These are phyloP conservation scores for Coenobita brevimanus DNA, from an alignment of 1,140 invertebrate genomes.

Conservation along the genomic window DNA sequence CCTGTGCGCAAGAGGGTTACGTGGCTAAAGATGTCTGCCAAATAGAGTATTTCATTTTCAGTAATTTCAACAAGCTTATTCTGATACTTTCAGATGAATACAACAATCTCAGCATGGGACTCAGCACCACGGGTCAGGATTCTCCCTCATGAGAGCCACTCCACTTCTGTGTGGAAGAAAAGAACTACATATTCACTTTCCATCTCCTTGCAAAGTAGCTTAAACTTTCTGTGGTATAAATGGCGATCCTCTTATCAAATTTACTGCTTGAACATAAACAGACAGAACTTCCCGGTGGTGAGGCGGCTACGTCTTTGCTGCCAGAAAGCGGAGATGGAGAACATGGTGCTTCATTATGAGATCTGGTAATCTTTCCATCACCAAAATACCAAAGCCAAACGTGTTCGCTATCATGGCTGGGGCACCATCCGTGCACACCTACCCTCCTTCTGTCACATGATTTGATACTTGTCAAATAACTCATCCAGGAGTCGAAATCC, in stretches of 20 bases:
- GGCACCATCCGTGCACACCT: too few relatives aligned
- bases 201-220: slow-evolving; percentile 18
- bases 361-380: background rate
- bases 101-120: background rate
- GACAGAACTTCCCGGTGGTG: slow-evolving; percentile 18
- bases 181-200: too few relatives aligned
- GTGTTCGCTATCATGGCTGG: too few relatives aligned
- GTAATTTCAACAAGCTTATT: background rate
- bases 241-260: background rate
- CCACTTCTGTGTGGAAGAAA: background rate
- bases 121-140: background rate
- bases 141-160: background rate
- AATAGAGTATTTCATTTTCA: slow-evolving; percentile 17
- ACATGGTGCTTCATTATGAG: background rate
- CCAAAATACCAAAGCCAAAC: too few relatives aligned
- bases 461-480: too few relatives aligned
- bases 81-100: background rate
- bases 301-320: slow-evolving; percentile 30
- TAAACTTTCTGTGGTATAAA: slow-evolving; percentile 4
- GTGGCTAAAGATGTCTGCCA: background rate
- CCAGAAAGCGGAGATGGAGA: background rate
- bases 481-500: too few relatives aligned
- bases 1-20: too few relatives aligned
- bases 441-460: too few relatives aligned
- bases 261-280: slow-evolving; percentile 4